phyloP scores from a whole-genome alignment of 2,113 vertebrate genomes.

The Pachycephala philippinensis region DNA sequence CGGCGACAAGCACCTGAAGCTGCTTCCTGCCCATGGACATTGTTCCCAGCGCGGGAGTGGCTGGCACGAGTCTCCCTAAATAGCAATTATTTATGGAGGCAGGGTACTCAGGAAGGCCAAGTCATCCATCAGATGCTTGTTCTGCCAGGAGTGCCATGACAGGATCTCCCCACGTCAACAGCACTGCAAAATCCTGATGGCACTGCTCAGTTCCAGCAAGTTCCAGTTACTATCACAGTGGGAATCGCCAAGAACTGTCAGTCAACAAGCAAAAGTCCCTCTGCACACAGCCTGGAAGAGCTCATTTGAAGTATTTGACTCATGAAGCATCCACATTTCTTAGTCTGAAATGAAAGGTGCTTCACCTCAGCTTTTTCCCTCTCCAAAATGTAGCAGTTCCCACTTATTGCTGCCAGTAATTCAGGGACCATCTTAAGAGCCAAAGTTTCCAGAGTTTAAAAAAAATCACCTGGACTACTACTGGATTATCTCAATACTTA shows the following conservation, averaged over 20 bases:
- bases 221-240: background rate
- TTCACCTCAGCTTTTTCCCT: background rate
- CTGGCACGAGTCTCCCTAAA: background rate
- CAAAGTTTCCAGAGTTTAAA: background rate
- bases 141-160: background rate
- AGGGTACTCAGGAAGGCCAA: background rate
- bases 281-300: background rate
- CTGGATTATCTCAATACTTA: background rate
- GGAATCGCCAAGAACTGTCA: background rate
- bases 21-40: background rate
- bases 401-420: background rate
- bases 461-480: background rate
- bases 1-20: background rate
- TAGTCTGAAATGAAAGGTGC: background rate
- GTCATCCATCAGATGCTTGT: background rate
- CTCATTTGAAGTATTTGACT: background rate
- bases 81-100: background rate
- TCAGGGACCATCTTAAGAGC: background rate
- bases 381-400: background rate
- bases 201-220: background rate
- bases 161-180: background rate
- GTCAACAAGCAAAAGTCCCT: background rate
- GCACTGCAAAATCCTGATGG: background rate
- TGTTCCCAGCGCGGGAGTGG: background rate
- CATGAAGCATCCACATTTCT: background rate